phyloP scores from a whole-genome alignment of 2,113 vertebrate species.

The Lampris megalopsis region DNA sequence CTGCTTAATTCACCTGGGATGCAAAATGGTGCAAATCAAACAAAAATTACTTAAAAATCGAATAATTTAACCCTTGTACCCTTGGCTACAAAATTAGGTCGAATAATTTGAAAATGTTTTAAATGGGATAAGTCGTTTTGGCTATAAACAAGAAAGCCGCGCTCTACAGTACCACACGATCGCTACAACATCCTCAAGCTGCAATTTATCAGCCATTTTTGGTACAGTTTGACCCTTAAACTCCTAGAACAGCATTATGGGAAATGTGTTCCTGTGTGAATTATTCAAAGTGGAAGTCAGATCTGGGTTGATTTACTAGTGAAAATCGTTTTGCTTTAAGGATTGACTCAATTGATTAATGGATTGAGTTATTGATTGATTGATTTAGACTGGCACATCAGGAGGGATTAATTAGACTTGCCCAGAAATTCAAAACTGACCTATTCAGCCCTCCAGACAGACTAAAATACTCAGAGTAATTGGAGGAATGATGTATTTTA shows the following conservation, averaged over 20 bases:
- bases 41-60: too few relatives aligned
- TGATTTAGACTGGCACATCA: not conserved
- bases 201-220: not conserved
- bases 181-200: not conserved
- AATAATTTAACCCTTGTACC: too few relatives aligned
- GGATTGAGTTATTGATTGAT: not conserved
- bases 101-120: too few relatives aligned
- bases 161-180: too few relatives aligned
- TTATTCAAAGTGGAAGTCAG: not conserved
- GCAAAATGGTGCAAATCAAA: too few relatives aligned
- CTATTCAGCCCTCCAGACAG: too few relatives aligned
- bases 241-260: slow-evolving; percentile 2
- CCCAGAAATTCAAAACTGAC: too few relatives aligned
- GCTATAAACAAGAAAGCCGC: not conserved
- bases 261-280: not conserved
- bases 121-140: too few relatives aligned
- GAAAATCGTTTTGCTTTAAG: not conserved
- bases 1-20: too few relatives aligned
- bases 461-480: not conserved
- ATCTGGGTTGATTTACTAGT: not conserved
- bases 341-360: too few relatives aligned
- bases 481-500: not conserved
- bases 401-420: not conserved
- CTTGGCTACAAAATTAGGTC: too few relatives aligned
- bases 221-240: not conserved